Evolutionary conservation across 2,888 invertebrate species (phyloP).

Genomic region (Actias luna): DNA sequence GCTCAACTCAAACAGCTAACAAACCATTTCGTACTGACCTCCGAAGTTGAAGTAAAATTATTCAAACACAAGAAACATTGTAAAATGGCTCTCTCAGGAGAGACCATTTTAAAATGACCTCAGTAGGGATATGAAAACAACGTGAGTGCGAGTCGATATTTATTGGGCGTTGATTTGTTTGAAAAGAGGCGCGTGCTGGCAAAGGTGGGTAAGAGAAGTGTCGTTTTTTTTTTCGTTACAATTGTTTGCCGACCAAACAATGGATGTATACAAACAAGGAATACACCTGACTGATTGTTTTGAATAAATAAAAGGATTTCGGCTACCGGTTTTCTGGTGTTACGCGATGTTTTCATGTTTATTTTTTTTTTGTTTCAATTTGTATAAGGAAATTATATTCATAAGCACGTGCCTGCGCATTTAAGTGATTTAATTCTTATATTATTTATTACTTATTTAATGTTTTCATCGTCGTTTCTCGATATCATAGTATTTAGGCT

Average conservation of each 20-base stretch:
- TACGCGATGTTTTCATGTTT: constrained; percentile 17
- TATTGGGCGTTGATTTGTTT: constrained; percentile 12
- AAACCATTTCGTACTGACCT: constrained; percentile 17
- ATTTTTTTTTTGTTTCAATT: not conserved
- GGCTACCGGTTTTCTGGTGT: constrained; percentile 42
- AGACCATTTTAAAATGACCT: constrained; percentile 21
- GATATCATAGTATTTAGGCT: too few species aligned
- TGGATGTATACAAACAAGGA: constrained; percentile 29
- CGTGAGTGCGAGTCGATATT: constrained; percentile 17
- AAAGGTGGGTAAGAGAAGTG: constrained; percentile 20
- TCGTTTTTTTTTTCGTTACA: constrained; percentile 31
- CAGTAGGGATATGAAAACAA: not conserved
- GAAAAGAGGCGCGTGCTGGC: constrained; percentile 42
- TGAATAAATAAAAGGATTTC: constrained; percentile 37
- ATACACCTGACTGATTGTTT: constrained; percentile 41
- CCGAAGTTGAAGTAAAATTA: constrained; percentile 3
- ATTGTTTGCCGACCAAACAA: constrained; percentile 42
- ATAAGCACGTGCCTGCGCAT: not conserved
- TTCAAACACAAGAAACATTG: constrained; percentile 6
- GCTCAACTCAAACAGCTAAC: constrained; percentile 4
- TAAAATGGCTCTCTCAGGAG: not conserved
- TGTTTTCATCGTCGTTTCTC: too few species aligned
- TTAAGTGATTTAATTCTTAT: not conserved
- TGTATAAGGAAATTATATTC: not conserved
- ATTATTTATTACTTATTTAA: not conserved